Base-by-base conservation (phyloP, 2,888 invertebrate genomes). In the Scaptomyza cyrtandrae region DNA sequence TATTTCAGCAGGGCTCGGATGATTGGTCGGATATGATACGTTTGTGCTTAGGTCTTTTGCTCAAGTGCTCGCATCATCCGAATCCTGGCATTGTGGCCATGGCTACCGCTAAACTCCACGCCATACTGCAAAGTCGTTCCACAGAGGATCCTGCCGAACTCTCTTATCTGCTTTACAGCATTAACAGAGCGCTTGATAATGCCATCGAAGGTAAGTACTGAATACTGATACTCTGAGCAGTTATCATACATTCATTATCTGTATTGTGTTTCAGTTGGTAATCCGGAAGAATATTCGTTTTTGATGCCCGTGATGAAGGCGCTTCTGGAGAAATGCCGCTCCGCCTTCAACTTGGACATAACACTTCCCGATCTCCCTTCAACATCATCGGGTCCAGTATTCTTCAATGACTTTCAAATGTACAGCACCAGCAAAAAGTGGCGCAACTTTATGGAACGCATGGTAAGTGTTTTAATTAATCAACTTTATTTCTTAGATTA, bases 301-400 rank as follows among this genome's bases (percentile, higher is more conserved):
- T 88, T 94, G 27, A 93, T 94, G 89, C 94, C 94, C 1, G 93
- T 94, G 13, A 92, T 95, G 92, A 94, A 94, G 86, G 94, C 94
- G 0, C 86, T 95, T 41, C 89, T 95, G 45, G 94, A 94, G 67
- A 94, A 94, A 86, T 91, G 92, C 44, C 89, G 91, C 16, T 59
- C 69, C 9, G 87, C 91, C 27, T 92, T 93, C 57, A 91, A 91
- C 67, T 78, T 93, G 62, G 90, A 90, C 39, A 71, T 83, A 11
- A 90, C 93, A 50, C 71, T 93, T 41, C 93, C 93, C 0, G 92
- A 93, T 73, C 85, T 94, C 46, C 94, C 94, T 0, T 91, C 92
- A 6, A 93, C 93, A 2, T 91, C 93, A 10, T 92, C 93, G 13
- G 94, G 94, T 1, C 94, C 94, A 0, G 93, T 93, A 0, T 94